Evolutionary conservation across 2,888 invertebrate species (phyloP), one percentile per base, ranked within the genome.

Genomic region (Chymomyza fuscimana): DNA sequence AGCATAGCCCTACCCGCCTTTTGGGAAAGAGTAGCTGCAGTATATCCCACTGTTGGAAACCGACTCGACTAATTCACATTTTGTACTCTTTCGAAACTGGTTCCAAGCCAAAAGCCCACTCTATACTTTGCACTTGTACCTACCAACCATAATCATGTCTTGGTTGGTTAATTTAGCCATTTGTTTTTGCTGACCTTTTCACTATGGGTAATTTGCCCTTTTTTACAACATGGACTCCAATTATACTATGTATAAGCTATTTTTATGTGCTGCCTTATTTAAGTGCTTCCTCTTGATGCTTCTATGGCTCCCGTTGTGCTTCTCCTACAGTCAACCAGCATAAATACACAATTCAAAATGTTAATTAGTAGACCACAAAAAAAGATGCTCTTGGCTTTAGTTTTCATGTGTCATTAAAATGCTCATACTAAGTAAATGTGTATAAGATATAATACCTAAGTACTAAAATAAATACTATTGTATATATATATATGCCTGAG

Each of bases 321-420:
- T 67, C 56, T 63, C 32, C 51, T 51, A 36, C 54, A 65, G 56
- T n/a, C 50, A 32, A 59, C 50, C 32, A 32, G 46, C 25, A 22
- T 56, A 40, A 50, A 16, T 29, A 22, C 25, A 58, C 69, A 75
- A 69, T 77, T 75, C 67, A 58, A 68, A 83, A 85, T 82, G 83
- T 78, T 83, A 83, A 83, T 83, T 83, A 80, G 86, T 64, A 66
- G 63, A 52, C 25, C 15, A 32, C 32, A 32, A 50, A 58, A 50
- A 15, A 19, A n/a, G 36, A 59, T 68, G 81, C 72, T 72, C 81
- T 67, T 79, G 77, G 73, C 73, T 72, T 78, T 76, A 79, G 81
- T 85, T 85, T 81, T 83, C 83, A 74, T 82, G 82, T 72, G 79
- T 72, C 78, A 82, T 82, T 85, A 82, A 86, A 19, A 54, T 54